Evolutionary conservation across 2,113 vertebrate species (phyloP), one percentile per base, ranked within the genome.

Genomic region (Macroglossus sobrinus): DNA sequence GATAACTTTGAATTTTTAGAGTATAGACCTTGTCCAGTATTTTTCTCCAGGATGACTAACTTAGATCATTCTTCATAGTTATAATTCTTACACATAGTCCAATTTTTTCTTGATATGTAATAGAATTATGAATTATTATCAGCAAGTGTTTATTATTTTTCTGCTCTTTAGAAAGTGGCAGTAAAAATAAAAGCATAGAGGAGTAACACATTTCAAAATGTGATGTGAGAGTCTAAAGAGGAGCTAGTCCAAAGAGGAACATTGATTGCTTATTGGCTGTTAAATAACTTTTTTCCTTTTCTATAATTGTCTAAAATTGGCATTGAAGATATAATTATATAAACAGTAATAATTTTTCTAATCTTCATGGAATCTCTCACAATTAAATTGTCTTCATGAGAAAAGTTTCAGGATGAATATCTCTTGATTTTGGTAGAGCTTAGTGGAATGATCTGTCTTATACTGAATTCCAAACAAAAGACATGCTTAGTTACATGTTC

Each of bases 1-100:
- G 16, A 91, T 87, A 69, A 63, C 55, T 88, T 74, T 79, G 26
- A 84, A 89, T 40, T 79, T 55, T 95, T 81, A 50, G 5, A 33
- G 26, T 81, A 81, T 68, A 91, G 59, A 40, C 19, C 19, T 81
- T 87, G 1, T 40, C 50, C 9, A 81, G 7, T 63, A 30, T 55
- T 71, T 91, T 84, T 59, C 19, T 21, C n/a, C 50, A 95, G 55
- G 64, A 15, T 71, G 22, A 57, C 40, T 89, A 38, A 50, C 50
- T 95, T 96, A 61, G 30, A 63, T 91, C 24, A 59, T 86, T 84
- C 64, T 72, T 76, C 61, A 63, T 69, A 74, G 10, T 95, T 94
- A 89, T 19, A 91, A 43, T 72, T 69, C 26, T 68, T 50, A 33
- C 47, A 85, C 18, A n/a, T 47, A 71, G 28, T 69, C 21, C n/a